A percentile compares a stretch with the other conserved stretches of the same genome.
Conservation (phyloP, 2,113 vertebrate genomes). For the Tilapia sparmanii region DNA sequence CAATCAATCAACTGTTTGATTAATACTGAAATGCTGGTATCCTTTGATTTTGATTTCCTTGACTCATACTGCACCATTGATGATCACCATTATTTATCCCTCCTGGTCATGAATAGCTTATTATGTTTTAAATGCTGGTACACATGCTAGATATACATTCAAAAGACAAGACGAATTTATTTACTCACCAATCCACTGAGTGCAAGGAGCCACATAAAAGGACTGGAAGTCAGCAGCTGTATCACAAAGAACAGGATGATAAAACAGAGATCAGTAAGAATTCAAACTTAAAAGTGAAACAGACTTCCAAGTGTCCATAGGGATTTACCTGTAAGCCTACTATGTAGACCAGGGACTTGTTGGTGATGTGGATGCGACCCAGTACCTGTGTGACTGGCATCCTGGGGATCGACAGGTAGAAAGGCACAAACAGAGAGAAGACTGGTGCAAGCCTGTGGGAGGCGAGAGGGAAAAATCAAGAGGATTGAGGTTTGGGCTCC, state of each 20-base stretch:
- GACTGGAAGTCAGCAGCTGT: slow-evolving; percentile 81
- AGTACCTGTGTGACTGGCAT: slow-evolving; percentile 88
- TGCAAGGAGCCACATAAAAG: slow-evolving; percentile 92
- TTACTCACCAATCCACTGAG: slow-evolving; percentile 93
- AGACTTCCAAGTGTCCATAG: background rate
- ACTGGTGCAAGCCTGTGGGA: slow-evolving; percentile 82
- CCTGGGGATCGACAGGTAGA: slow-evolving; percentile 88
- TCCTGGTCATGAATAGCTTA: background rate
- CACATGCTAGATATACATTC: background rate
- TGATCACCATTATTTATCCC: background rate
- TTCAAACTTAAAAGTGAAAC: background rate
- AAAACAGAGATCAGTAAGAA: background rate
- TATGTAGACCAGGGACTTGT: slow-evolving; percentile 95
- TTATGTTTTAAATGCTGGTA: background rate
- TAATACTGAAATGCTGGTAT: background rate
- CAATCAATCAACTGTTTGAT: background rate
- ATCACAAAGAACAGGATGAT: background rate
- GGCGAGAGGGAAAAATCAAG: background rate
- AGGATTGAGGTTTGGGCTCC: background rate
- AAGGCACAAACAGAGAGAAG: slow-evolving; percentile 94
- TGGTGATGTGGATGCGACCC: slow-evolving; percentile 88
- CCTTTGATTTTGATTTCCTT: background rate
- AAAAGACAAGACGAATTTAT: background rate
- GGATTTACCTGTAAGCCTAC: slow-evolving; percentile 87
- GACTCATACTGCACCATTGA: background rate